Evolutionary conservation across 2,888 invertebrate species (phyloP), one percentile per base, ranked within the genome.

Genomic region (Dryadula phaetusa): DNA sequence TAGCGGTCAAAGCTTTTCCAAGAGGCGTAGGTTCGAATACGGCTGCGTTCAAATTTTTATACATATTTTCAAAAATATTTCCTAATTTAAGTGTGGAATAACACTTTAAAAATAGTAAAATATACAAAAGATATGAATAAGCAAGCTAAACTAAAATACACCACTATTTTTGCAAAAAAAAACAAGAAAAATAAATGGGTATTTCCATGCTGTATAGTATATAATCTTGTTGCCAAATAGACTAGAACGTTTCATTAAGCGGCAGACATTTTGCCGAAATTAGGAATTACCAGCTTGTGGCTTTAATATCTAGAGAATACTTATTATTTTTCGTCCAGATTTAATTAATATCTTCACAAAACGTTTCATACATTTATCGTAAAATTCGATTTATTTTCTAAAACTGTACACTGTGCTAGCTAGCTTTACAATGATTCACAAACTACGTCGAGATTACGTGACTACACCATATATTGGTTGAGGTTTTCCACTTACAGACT

Each of bases 401-500:
- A 64, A 67, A 67, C 54, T 49, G 40, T 53, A 14, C 12, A 20
- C n/a, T n/a, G 32, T n/a, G n/a, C n/a, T n/a, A n/a, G n/a, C n/a
- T n/a, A n/a, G n/a, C 22, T 37, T 22, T 56, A 22, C 22, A 56
- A 28, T 49, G 49, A 49, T 49, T 49, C 49, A 49, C 54, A 62
- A 58, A 47, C 40, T 47, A 47, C 46, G 61, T 22, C 32, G 28
- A 18, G 67, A 62, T 82, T 74, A 70, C 82, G 82, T 82, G 82
- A 79, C 81, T 71, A 60, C 44, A 20, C 69, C 66, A 74, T 76
- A 77, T 82, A 79, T 72, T 62, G 72, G 61, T 67, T 64, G 72
- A 75, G 74, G 70, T 66, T 69, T 73, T 71, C 74, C 71, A 72
- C 72, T 77, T 73, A 67, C 75, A 71, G 71, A 76, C 74, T 79